A percentile compares a stretch with the other conserved stretches of the same genome.
phyloP scores from a whole-genome alignment of 2,888 invertebrate species.

The Agapetus fuscipes region DNA sequence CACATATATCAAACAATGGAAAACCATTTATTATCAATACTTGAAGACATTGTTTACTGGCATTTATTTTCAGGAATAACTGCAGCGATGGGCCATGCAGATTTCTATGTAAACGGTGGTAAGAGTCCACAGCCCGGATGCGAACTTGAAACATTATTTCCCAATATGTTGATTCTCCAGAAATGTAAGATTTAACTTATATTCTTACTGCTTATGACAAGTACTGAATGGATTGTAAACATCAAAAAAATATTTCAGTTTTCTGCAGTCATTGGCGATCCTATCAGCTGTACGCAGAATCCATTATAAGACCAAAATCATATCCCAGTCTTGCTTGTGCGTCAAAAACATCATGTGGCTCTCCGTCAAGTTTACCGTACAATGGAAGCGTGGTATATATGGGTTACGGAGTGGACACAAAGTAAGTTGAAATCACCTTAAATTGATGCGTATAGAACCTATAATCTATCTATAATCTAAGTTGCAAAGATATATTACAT shows the following conservation, averaged over 20 bases:
- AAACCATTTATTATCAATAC: too few species aligned
- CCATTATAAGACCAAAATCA: conserved; percentile 38
- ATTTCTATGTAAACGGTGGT: conserved; percentile 57
- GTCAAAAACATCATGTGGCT: neutral
- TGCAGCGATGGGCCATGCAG: conserved; percentile 47
- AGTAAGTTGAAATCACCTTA: neutral
- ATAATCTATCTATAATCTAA: too few species aligned
- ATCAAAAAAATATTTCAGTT: conserved; percentile 29
- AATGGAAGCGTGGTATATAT: neutral
- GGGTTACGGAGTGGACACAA: neutral
- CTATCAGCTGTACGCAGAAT: conserved; percentile 51
- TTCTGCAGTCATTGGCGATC: conserved; percentile 59
- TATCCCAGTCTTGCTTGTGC: conserved; percentile 41
- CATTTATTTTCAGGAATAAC: conserved; percentile 33
- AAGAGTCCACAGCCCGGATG: conserved; percentile 54
- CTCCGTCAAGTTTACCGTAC: neutral
- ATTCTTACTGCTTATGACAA: too few species aligned
- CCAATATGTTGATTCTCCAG: conserved; percentile 35
- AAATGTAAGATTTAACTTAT: conserved; percentile 36
- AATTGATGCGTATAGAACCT: too few species aligned
- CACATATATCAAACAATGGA: too few species aligned
- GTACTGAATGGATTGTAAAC: too few species aligned
- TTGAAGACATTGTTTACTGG: too few species aligned
- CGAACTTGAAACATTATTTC: conserved; percentile 42
- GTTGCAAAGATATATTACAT: too few species aligned